Base-by-base conservation (phyloP, 1,140 invertebrate genomes). In the Thalassaphorura encarpata region DNA sequence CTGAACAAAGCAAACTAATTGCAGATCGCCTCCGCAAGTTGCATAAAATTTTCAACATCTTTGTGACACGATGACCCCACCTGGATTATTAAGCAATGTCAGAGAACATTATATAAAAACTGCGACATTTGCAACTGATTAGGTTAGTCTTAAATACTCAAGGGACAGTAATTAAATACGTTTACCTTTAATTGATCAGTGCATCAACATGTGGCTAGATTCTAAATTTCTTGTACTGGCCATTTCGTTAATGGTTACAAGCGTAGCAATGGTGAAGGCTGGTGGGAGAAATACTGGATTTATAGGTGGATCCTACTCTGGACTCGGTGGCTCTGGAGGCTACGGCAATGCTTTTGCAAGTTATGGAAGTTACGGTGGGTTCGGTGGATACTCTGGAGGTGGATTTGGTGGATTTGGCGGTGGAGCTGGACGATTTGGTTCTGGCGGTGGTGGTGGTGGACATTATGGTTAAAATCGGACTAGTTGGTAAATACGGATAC, bases 241-340 rank as follows among this genome's bases (percentile, higher is more conserved):
- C 29, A 33, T 49, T 23, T 33, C 39, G 11, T 28, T 28, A 36
- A 21, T 49, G 26, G 16, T 49, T 49, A 33, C 39, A 49, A 21
- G 13, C 16, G 18, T 49, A 11, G 47, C 47, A 40, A 27, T 42
- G 23, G 50, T 41, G 0, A n/a, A 52, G 21, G 48, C 18, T 19
- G 48, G 48, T 4, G 48, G 48, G n/a, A 23, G 48, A 11, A 50
- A 50, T 36, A 50, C 48, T n/a, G 48, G 48, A 21, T 50, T 50
- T 50, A 24, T 33, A 16, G 48, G 48, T 0, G 48, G 48, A 1
- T 50, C 48, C 23, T 50, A 50, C 29, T 39, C 31, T n/a, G 48
- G 48, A 11, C 39, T 50, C 23, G 48, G 48, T 3, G 48, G 39
- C 16, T 26, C 27, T 13, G 33, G 48, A 2, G 48, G 48, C 3